Evolutionary conservation across 2,888 invertebrate genomes (phyloP).

Genomic region (Cryptocephalus primarius): DNA sequence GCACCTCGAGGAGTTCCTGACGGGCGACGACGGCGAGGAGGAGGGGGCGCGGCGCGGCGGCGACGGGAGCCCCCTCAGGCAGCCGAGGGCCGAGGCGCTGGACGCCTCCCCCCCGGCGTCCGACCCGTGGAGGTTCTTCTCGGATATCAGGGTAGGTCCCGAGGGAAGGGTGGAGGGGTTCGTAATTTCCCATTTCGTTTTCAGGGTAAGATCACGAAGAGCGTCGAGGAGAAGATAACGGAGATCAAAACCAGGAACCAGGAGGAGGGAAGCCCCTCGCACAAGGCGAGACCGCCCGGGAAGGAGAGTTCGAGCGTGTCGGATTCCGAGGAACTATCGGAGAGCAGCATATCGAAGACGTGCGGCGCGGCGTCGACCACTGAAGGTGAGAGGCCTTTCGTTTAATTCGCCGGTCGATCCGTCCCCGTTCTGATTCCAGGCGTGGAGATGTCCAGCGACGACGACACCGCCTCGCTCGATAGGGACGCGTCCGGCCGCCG

Average conservation of each 20-base stretch:
- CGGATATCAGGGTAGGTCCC: slow-evolving; percentile 51
- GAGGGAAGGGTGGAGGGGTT: no score
- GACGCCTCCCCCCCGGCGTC: slow-evolving; percentile 42
- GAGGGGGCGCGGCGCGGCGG: no score
- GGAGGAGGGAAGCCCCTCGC: slow-evolving; percentile 25
- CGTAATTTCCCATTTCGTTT: slow-evolving; percentile 1
- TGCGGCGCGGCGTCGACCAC: slow-evolving; percentile 34
- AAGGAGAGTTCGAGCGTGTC: slow-evolving; percentile 52
- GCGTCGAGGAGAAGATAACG: slow-evolving; percentile 65
- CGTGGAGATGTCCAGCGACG: slow-evolving; percentile 39
- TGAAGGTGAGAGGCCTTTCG: slow-evolving; percentile 31
- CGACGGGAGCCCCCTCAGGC: no score
- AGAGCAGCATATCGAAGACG: slow-evolving; percentile 35
- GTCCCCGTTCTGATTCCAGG: slow-evolving; percentile 22
- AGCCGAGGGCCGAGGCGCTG: no score
- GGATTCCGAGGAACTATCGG: slow-evolving; percentile 49
- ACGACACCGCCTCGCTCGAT: slow-evolving; percentile 31
- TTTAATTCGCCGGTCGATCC: not conserved
- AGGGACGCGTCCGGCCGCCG: slow-evolving; percentile 20
- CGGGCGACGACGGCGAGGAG: slow-evolving; percentile 44
- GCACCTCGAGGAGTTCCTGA: slow-evolving; percentile 57
- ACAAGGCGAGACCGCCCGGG: slow-evolving; percentile 35
- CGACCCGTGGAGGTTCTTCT: slow-evolving; percentile 63
- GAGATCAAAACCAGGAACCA: slow-evolving; percentile 44
- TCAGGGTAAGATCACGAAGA: slow-evolving; percentile 60